Base-by-base conservation (phyloP, 2,888 invertebrate genomes). In the Scaptomyza cyrtandrae region DNA sequence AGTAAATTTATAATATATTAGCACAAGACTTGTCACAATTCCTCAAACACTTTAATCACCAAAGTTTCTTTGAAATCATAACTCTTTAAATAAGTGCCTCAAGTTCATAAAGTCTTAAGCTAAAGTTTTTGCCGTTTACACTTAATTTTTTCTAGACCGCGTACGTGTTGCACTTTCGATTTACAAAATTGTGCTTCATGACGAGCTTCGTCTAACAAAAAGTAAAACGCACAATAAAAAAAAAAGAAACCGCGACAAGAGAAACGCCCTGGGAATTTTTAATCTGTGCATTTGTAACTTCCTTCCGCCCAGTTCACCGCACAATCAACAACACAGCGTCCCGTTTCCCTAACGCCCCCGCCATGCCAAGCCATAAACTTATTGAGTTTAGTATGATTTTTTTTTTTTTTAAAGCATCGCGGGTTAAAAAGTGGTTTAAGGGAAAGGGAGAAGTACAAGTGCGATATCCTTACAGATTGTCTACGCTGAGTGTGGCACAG, bases 201-300 rank as follows among this genome's bases (percentile, higher is more conserved):
- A 24, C 39, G 14, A 37, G 57, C 46, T 46, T 46, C 35, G 43
- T 11, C 60, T 54, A 54, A 57, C 9, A 14, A 52, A 37, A 27
- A 35, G 19, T 57, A 58, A 58, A 70, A 61, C 74, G 68, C 73
- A 67, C 57, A 75, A 53, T 37, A 56, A 71, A 61, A 74, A 71
- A 35, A 13, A 14, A 14, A n/a, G 9, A 66, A 74, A 70, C 63
- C 61, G 57, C 75, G 75, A 75, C 49, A 57, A 54, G 46, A 60
- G 69, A 58, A 69, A 75, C 78, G 78, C 74, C 74, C 64, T 78
- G 78, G 69, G 79, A 79, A 80, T 79, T 71, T 71, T 72, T 72
- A 73, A 71, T 80, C 70, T 74, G 50, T 78, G 80, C 87, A 87
- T 85, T 85, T 77, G 77, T 80, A 79, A 81, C 87, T 82, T 84